phyloP scores from a whole-genome alignment of 2,888 invertebrate species.

The Macrophya annulata region DNA sequence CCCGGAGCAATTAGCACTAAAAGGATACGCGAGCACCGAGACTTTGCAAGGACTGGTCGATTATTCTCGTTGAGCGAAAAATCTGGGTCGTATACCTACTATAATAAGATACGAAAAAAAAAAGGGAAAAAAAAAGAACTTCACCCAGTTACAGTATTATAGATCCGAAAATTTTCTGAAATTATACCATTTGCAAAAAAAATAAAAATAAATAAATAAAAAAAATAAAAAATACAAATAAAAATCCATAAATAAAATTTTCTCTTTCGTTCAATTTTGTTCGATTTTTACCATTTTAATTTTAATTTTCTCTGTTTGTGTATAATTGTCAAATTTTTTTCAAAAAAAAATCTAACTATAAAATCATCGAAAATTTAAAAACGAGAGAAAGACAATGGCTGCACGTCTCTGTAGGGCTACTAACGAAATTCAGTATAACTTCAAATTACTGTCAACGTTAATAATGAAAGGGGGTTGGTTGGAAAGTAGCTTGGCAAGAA shows the following conservation, averaged over 20 bases:
- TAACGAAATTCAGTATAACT: constrained; percentile 33
- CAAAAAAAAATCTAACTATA: neutral
- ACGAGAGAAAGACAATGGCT: neutral
- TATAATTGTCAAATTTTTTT: neutral
- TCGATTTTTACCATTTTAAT: neutral
- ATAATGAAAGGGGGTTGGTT: neutral
- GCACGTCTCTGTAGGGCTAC: neutral
- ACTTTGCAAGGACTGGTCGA: constrained; percentile 27
- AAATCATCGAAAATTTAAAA: neutral
- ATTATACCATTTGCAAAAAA: neutral
- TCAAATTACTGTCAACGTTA: constrained; percentile 39
- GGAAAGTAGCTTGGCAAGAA: constrained; percentile 15
- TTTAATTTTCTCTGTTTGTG: neutral
- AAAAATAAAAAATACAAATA: neutral
- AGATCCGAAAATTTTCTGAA: neutral
- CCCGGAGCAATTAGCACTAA: constrained; percentile 40
- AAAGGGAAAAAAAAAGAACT: neutral
- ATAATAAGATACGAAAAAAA: neutral
- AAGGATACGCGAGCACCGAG: constrained; percentile 28
- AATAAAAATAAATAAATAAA: neutral
- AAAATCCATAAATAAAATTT: neutral
- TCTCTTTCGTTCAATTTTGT: neutral
- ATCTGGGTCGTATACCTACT: constrained; percentile 4
- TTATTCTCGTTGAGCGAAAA: neutral
- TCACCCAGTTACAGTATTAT: neutral